Evolutionary conservation across 2,888 invertebrate species (phyloP), one percentile per base, ranked within the genome.

Genomic region (Drosophila infuscata): DNA sequence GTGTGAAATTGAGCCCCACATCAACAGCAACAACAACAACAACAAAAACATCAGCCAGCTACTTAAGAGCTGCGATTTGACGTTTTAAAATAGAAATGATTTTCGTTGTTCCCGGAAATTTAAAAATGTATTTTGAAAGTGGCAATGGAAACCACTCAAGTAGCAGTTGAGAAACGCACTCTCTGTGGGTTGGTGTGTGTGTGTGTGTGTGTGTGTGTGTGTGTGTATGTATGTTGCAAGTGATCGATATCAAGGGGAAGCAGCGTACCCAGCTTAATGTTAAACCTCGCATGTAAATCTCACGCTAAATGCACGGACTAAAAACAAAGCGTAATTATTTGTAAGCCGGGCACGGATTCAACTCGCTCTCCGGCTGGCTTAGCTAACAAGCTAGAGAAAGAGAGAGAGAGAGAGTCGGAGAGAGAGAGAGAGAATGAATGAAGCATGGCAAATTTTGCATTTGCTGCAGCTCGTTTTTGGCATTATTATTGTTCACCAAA

Each of bases 391-490:
- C 17, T 25, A 29, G 9, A 17, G 25, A 29, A 32, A 49, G 48
- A 20, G 25, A 12, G 35, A 57, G 48, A 38, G 29, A 11, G 67
- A 29, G 35, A 9, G n/a, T 11, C 32, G 32, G 30, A 36, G 11
- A 1, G 7, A 32, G 20, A 36, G 17, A 17, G 35, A 25, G 32
- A 54, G 36, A 48, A 56, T 8, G 56, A 8, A n/a, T 36, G 32
- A 70, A 51, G 58, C 73, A 78, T 84, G 79, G 69, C 70, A 67
- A 76, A 81, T 79, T 49, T 36, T 56, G 57, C 74, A 72, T 86
- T 86, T 66, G 82, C 53, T 76, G 82, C 83, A 77, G 71, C 81
- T 82, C 75, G 82, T 84, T 86, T 86, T 88, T 65, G 76, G 65
- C 57, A 66, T 67, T 63, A 43, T 33, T 66, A 54, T 54, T 54